phyloP scores from a whole-genome alignment of 1,140 invertebrate genomes.

The Zaprionus africanus region DNA sequence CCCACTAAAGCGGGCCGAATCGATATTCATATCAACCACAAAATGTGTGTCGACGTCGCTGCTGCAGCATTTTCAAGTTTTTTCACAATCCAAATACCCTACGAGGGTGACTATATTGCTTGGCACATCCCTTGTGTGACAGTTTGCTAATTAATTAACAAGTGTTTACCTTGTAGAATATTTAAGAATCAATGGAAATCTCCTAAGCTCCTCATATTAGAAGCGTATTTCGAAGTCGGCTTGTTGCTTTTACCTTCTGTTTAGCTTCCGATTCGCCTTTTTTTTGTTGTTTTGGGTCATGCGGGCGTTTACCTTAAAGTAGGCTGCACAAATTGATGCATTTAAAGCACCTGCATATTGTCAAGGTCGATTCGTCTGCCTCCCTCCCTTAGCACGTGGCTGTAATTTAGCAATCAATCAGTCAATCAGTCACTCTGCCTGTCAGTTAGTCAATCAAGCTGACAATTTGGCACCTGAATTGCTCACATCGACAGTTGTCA shows the following conservation, averaged over 20 bases:
- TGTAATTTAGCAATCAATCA: constrained; percentile 20
- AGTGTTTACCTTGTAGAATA: background rate
- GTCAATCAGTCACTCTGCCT: background rate
- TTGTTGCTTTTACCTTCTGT: background rate
- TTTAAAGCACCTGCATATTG: constrained; percentile 55
- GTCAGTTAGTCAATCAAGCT: background rate
- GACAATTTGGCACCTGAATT: background rate
- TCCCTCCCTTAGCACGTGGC: background rate
- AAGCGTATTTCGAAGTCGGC: background rate
- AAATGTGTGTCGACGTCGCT: constrained; percentile 75
- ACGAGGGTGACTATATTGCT: background rate
- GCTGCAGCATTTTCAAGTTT: constrained; percentile 43
- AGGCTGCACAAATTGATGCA: constrained; percentile 69
- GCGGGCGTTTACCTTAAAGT: constrained; percentile 54
- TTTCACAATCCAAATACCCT: constrained; percentile 4
- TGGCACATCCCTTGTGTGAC: background rate
- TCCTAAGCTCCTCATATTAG: too few species aligned
- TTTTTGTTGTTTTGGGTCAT: constrained; percentile 18
- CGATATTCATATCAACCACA: constrained; percentile 81
- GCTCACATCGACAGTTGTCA: constrained; percentile 10
- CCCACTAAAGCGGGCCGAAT: constrained; percentile 72
- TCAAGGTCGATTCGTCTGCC: constrained; percentile 4
- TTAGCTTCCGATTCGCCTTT: background rate
- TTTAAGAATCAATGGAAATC: background rate
- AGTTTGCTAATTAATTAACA: background rate